A percentile compares a stretch with the other conserved stretches of the same genome.
Conservation (phyloP, 1,140 invertebrate genomes). For the Cepaea nemoralis region DNA sequence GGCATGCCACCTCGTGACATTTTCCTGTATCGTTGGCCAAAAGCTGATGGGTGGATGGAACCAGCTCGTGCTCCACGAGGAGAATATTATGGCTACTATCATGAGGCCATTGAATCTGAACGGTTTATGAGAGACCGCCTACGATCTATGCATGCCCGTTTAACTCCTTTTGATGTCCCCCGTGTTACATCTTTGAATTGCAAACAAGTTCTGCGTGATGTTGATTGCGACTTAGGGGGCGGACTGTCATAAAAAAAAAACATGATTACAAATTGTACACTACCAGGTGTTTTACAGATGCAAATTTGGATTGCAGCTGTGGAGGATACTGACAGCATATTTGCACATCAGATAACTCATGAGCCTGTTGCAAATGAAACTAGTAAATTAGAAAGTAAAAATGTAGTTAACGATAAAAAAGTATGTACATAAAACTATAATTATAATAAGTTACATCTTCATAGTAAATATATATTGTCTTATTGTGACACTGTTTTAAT, state of each 20-base stretch:
- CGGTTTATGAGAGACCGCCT: slow-evolving; percentile 33
- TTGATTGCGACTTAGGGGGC: slow-evolving; percentile 22
- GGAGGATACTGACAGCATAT: too few relatives aligned
- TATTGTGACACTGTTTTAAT: too few relatives aligned
- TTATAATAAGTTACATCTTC: too few relatives aligned
- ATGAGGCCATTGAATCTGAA: slow-evolving; percentile 36
- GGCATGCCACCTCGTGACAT: slow-evolving; percentile 60
- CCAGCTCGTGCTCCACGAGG: slow-evolving; percentile 55
- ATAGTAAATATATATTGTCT: too few relatives aligned
- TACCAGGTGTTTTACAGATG: too few relatives aligned
- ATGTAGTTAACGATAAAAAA: too few relatives aligned
- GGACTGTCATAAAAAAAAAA: slow-evolving; percentile 32
- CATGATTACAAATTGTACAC: too few relatives aligned
- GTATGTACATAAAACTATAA: too few relatives aligned
- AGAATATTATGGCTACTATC: slow-evolving; percentile 61
- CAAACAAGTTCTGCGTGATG: slow-evolving; percentile 25
- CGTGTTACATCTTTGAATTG: slow-evolving; percentile 30
- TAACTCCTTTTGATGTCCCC: slow-evolving; percentile 35
- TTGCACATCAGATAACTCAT: too few relatives aligned
- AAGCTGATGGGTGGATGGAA: slow-evolving; percentile 54
- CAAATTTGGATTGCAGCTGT: too few relatives aligned
- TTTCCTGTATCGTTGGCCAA: slow-evolving; percentile 63
- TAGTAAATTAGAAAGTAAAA: too few relatives aligned
- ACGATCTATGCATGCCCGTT: not conserved
- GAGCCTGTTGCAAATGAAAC: too few relatives aligned